phyloP scores from a whole-genome alignment of 2,888 invertebrate genomes.

The Lepetodrilus schrolli region DNA sequence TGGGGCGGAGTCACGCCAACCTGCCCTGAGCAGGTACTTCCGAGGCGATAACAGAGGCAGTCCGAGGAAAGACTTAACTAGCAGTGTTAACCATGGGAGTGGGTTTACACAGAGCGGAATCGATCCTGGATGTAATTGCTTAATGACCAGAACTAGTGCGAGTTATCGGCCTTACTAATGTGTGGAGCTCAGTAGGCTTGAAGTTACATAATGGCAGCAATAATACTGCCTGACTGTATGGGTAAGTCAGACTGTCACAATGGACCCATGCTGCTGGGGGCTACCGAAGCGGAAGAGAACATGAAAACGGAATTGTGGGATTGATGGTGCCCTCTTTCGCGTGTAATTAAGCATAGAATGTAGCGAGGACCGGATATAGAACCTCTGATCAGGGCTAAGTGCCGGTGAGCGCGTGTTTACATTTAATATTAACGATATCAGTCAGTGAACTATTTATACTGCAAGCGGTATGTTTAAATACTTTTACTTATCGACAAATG shows the following conservation, averaged over 20 bases:
- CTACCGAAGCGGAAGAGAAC: not conserved
- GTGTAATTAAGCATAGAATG: not conserved
- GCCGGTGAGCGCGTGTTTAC: too few species aligned
- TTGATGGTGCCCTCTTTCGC: not conserved
- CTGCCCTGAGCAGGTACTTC: not conserved
- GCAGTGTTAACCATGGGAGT: not conserved
- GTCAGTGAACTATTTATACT: not conserved
- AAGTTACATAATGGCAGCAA: not conserved
- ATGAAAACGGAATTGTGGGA: not conserved
- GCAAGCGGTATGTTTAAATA: too few species aligned
- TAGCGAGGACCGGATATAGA: not conserved
- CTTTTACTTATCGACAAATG: too few species aligned
- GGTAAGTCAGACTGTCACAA: not conserved
- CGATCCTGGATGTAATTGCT: not conserved
- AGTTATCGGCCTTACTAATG: not conserved
- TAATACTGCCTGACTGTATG: not conserved
- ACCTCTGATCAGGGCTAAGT: not conserved
- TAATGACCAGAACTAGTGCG: not conserved
- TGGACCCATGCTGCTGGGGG: not conserved
- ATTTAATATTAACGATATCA: not conserved
- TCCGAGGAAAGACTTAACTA: not conserved
- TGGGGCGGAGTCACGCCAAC: slow-evolving; percentile 1
- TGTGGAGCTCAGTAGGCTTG: not conserved
- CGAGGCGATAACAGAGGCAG: not conserved
- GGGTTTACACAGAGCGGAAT: not conserved